Evolutionary conservation across 2,797 vertebrate genomes (phyloP).

Genomic region (Argyrosomus regius): DNA sequence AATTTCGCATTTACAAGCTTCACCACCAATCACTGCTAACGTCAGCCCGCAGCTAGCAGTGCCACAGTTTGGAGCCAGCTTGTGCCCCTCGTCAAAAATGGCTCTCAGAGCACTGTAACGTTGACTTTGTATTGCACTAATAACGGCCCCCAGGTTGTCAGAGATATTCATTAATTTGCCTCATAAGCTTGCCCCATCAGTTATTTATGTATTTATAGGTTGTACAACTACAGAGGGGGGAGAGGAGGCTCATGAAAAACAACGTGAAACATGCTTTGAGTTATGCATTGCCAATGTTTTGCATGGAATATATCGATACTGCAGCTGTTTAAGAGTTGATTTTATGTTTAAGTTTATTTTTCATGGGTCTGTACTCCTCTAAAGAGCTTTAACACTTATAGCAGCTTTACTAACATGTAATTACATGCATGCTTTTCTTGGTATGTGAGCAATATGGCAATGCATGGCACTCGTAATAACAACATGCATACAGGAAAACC

Average conservation of each 20-base stretch:
- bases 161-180: background rate
- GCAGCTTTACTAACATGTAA: slow-evolving; percentile 53
- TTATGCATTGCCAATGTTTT: slow-evolving; percentile 30
- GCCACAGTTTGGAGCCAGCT: slow-evolving; percentile 52
- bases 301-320: slow-evolving; percentile 23
- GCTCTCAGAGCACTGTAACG: slow-evolving; percentile 55
- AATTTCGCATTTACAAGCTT: background rate
- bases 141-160: background rate
- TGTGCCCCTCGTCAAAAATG: slow-evolving; percentile 57
- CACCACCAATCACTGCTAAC: slow-evolving; percentile 47
- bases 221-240: slow-evolving; percentile 36
- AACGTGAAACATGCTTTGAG: slow-evolving; percentile 23
- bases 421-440: slow-evolving; percentile 52
- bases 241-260: slow-evolving; percentile 38
- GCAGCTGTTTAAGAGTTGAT: background rate
- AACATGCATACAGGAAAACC: slow-evolving; percentile 34
- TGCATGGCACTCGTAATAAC: slow-evolving; percentile 41
- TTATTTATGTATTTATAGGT: slow-evolving; percentile 36
- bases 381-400: background rate
- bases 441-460: slow-evolving; percentile 26
- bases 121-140: slow-evolving; percentile 28
- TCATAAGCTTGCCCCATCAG: background rate
- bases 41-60: slow-evolving; percentile 60
- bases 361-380: background rate
- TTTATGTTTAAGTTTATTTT: slow-evolving; percentile 16